These are phyloP conservation scores for Parambassis ranga DNA, from an alignment of 2,797 vertebrate species.

Conservation along the genomic window DNA sequence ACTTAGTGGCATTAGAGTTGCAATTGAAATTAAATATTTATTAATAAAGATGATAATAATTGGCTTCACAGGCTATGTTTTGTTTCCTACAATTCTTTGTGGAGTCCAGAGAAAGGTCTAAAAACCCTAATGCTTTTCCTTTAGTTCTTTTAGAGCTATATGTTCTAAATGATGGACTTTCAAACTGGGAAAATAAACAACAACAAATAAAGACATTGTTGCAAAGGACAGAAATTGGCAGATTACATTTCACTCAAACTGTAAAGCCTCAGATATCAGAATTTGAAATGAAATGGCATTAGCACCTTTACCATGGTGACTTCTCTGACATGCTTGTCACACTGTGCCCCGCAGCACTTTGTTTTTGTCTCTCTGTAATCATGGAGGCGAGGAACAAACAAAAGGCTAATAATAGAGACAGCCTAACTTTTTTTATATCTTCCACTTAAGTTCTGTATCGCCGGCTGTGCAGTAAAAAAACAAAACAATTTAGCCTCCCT, in stretches of 20 bases:
- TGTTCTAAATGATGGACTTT: neutral
- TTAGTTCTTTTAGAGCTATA: neutral
- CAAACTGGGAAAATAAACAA: neutral
- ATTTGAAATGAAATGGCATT: too few relatives aligned
- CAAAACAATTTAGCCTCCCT: neutral
- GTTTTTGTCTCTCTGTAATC: neutral
- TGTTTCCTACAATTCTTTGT: too few relatives aligned
- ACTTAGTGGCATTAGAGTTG: neutral
- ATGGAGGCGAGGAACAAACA: neutral
- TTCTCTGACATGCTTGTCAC: too few relatives aligned
- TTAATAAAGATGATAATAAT: too few relatives aligned
- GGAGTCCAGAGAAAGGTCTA: too few relatives aligned
- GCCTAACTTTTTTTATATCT: neutral
- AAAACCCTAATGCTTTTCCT: neutral
- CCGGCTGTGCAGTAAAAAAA: neutral
- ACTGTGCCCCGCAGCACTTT: neutral
- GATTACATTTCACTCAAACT: neutral
- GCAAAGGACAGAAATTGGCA: neutral
- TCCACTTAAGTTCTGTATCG: neutral
- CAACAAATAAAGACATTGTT: neutral
- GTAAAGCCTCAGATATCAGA: neutral
- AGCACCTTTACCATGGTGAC: too few relatives aligned
- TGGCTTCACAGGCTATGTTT: neutral
- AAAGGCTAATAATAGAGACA: neutral
- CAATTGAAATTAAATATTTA: too few relatives aligned